Base-by-base conservation (phyloP, 92 coral and sea anemone species). In the Porites lobata region DNA sequence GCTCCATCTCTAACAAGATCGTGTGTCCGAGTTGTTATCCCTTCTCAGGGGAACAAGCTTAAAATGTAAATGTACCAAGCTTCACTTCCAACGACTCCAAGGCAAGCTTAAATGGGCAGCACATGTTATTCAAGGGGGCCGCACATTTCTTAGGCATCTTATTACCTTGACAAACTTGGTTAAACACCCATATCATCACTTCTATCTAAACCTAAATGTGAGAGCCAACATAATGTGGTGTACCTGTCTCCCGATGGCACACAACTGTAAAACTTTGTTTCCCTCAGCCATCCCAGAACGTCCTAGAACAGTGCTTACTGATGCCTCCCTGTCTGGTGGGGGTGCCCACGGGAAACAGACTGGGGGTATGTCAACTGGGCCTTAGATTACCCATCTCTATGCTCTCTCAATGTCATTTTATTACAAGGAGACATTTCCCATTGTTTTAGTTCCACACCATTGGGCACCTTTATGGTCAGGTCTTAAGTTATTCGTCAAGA, bases 281-380 rank as follows among this genome's bases (percentile, higher is more conserved):
- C 5, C 47, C 47, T 38, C 47, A 38, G 47, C 47, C 47, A 38
- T 38, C 47, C 6, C 47, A 38, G 47, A 38, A 38, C 6, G 3
- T 38, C 47, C 47, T 38, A 38, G 47, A 38, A 38, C 47, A 38
- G 47, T 38, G 47, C 47, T 38, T 38, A 38, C 6, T 38, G 47
- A 38, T 38, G 47, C 47, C 47, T 38, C 47, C 22, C 50, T 17
- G 47, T 66, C 68, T 73, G 90, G 84, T 6, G 90, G 72, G 63
- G 90, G 84, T 72, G 85, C 61, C 58, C 63, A 26, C 78, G 78
- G 84, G 53, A 86, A 47, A 86, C 78, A 67, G 90, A 86, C 84
- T 86, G 84, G 84, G 58, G 78, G 79, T 86, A 69, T 22, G 10
- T 78, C 58, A 78, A 86, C 90, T 38, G 47, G 47, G 47, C 6